These are phyloP conservation scores for Rhodophaea formosa DNA, from an alignment of 2,888 invertebrate genomes.

Conservation along the genomic window DNA sequence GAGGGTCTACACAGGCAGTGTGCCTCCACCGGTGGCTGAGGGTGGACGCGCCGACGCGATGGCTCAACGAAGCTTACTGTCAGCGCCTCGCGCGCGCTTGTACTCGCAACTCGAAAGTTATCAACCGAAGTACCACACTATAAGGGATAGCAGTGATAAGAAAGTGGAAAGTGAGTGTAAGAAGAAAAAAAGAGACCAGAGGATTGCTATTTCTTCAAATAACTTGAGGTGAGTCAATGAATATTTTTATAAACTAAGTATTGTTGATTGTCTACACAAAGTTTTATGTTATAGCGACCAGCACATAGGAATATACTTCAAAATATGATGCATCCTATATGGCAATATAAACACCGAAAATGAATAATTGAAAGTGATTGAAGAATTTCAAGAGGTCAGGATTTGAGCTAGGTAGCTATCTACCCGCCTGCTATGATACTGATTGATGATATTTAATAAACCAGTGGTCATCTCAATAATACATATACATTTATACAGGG, in stretches of 20 bases:
- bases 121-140: constrained; percentile 75
- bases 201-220: constrained; percentile 53
- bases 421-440: too few species aligned
- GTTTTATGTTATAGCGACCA: too few species aligned
- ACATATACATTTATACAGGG: too few species aligned
- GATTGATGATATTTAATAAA: too few species aligned
- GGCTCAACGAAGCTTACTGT: constrained; percentile 60
- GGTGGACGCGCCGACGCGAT: constrained; percentile 56
- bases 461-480: too few species aligned
- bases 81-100: constrained; percentile 72
- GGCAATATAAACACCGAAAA: too few species aligned
- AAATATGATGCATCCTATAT: too few species aligned
- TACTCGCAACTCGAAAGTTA: constrained; percentile 77
- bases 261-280: too few species aligned
- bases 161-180: constrained; percentile 73
- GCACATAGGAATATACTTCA: too few species aligned
- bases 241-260: constrained; percentile 1
- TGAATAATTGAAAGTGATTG: too few species aligned
- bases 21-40: constrained; percentile 55
- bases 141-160: constrained; percentile 73
- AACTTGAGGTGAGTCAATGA: constrained; percentile 53
- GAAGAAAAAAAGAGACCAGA: constrained; percentile 59
- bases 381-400: too few species aligned
- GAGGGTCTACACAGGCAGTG: constrained; percentile 56
- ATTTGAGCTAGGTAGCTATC: too few species aligned